Evolutionary conservation across 2,888 invertebrate species (phyloP).

Genomic region (Galerucella calmariensis): DNA sequence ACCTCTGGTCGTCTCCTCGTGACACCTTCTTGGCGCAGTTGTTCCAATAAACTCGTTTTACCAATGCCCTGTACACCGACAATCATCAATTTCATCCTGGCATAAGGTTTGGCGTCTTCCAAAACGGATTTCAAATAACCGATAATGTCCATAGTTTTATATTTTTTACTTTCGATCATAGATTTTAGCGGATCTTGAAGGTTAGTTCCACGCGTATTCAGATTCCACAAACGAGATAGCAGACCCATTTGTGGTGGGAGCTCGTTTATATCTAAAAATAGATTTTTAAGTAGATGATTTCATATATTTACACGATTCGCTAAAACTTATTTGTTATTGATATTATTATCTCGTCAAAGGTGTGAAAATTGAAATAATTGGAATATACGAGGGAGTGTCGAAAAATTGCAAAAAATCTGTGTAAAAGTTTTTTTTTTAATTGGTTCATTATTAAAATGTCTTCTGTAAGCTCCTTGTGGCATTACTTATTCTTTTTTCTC

Average conservation of each 20-base stretch:
- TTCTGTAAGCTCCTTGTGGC: too few relatives aligned
- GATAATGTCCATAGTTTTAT: slow-evolving; percentile 94
- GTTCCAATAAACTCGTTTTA: slow-evolving; percentile 92
- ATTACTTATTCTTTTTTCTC: too few relatives aligned
- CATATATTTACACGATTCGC: neutral
- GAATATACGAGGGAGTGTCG: neutral
- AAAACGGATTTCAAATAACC: slow-evolving; percentile 90
- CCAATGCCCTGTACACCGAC: slow-evolving; percentile 89
- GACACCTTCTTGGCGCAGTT: slow-evolving; percentile 87
- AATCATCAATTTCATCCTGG: slow-evolving; percentile 95
- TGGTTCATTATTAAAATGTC: too few relatives aligned
- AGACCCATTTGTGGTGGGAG: slow-evolving; percentile 96
- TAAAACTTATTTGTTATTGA: too few relatives aligned
- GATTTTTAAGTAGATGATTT: neutral
- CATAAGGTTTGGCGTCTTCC: slow-evolving; percentile 92
- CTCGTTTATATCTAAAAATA: slow-evolving; percentile 77
- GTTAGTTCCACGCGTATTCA: slow-evolving; percentile 90
- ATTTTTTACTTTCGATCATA: slow-evolving; percentile 92
- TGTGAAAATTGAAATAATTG: neutral
- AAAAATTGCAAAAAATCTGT: neutral
- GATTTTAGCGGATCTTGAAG: slow-evolving; percentile 88
- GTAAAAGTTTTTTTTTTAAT: too few relatives aligned
- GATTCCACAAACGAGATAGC: slow-evolving; percentile 93
- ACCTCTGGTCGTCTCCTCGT: slow-evolving; percentile 77
- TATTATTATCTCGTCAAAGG: neutral